phyloP scores from a whole-genome alignment of 1,140 invertebrate genomes.

The Ips nitidus region DNA sequence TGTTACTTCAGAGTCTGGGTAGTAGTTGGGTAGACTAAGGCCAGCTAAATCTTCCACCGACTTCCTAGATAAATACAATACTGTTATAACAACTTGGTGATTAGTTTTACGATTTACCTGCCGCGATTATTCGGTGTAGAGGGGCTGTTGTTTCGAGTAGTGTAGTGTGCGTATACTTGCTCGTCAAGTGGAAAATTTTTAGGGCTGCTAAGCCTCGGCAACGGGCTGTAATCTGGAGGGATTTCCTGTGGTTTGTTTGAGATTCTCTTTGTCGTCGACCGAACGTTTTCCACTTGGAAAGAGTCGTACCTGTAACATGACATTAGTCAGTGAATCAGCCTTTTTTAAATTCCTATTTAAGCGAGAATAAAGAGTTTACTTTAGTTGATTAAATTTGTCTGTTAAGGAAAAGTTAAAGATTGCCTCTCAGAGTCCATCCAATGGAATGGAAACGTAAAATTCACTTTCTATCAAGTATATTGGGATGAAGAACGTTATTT shows the following conservation, averaged over 20 bases:
- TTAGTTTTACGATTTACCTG: neutral
- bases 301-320: slow-evolving; percentile 17
- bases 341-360: too few species aligned
- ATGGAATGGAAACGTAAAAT: too few species aligned
- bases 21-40: slow-evolving; percentile 51
- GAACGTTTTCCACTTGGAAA: slow-evolving; percentile 4
- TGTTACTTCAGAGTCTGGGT: slow-evolving; percentile 53
- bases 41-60: slow-evolving; percentile 42
- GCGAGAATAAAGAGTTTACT: too few species aligned
- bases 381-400: too few species aligned
- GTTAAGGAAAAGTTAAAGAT: too few species aligned
- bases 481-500: too few species aligned
- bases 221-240: slow-evolving; percentile 24
- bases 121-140: slow-evolving; percentile 1
- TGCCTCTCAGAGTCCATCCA: too few species aligned
- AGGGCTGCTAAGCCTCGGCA: neutral
- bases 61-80: slow-evolving; percentile 21
- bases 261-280: neutral
- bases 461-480: too few species aligned
- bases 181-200: slow-evolving; percentile 15
- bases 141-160: slow-evolving; percentile 8
- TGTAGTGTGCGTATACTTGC: slow-evolving; percentile 8
- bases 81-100: neutral
- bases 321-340: too few species aligned
- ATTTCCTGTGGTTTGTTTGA: slow-evolving; percentile 18